phyloP scores from a whole-genome alignment of 2,797 vertebrate genomes.

The Distichodus sexfasciatus region DNA sequence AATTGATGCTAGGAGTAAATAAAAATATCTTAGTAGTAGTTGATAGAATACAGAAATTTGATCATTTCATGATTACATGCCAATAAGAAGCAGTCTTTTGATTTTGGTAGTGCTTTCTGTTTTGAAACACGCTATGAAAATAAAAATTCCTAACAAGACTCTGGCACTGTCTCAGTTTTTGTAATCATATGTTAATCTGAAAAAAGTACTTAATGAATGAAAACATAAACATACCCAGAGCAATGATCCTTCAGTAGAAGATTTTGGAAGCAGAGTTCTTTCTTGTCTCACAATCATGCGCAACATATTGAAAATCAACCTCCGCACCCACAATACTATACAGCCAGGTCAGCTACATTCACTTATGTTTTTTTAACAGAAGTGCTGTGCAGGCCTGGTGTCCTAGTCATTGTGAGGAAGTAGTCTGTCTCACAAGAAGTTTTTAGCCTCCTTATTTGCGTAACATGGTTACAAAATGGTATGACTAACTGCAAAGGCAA shows the following conservation, averaged over 20 bases:
- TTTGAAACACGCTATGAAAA: not conserved
- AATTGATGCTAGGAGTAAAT: no score
- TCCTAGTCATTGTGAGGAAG: constrained; percentile 25
- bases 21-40: no score
- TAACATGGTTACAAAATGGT: not conserved
- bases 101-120: no score
- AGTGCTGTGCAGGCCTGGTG: constrained; percentile 1
- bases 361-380: constrained; percentile 37
- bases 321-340: constrained; percentile 12
- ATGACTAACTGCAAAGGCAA: not conserved
- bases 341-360: constrained; percentile 37
- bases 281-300: not conserved
- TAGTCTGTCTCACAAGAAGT: constrained; percentile 7
- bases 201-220: not conserved
- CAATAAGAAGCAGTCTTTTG: no score
- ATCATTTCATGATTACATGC: no score
- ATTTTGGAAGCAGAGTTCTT: not conserved
- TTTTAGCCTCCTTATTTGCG: not conserved
- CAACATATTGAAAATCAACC: not conserved
- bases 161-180: not conserved
- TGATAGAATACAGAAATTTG: no score
- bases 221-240: constrained; percentile 17
- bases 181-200: not conserved
- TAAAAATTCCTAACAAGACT: not conserved
- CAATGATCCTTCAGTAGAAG: not conserved